A percentile compares a stretch with the other conserved stretches of the same genome.
Conservation (phyloP, 2,113 vertebrate species). For the Talpa occidentalis region DNA sequence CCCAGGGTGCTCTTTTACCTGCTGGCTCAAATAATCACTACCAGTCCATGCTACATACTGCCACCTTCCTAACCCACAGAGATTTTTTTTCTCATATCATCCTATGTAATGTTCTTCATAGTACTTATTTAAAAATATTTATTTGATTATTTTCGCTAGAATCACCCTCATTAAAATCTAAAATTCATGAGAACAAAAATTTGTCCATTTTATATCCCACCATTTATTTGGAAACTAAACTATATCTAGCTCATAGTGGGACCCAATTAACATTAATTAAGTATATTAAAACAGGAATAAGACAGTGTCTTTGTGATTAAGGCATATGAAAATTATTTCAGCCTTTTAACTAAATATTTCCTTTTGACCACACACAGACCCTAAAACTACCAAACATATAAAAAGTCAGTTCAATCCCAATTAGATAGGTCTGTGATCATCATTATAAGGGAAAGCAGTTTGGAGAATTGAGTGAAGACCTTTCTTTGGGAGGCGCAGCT, state of each 20-base stretch:
- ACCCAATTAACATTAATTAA: not conserved
- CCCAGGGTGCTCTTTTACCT: not conserved
- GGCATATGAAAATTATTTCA: slow-evolving; percentile 2
- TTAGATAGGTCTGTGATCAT: not conserved
- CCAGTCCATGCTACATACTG: not conserved
- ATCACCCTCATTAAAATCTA: not conserved
- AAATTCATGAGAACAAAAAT: not conserved
- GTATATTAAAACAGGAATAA: not conserved
- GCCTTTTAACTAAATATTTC: slow-evolving; percentile 1
- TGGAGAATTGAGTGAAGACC: not conserved
- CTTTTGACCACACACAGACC: not conserved
- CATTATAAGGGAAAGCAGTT: not conserved
- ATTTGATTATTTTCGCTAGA: slow-evolving; percentile 17
- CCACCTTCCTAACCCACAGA: not conserved
- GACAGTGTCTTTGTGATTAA: not conserved
- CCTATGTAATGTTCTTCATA: not conserved
- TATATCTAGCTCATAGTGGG: not conserved
- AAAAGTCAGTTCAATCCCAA: not conserved
- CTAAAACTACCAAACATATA: not conserved
- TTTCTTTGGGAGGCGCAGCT: not conserved
- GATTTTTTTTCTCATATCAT: not conserved
- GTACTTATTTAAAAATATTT: not conserved
- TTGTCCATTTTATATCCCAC: not conserved
- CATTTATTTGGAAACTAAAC: not conserved
- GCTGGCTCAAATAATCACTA: not conserved